A percentile compares a stretch with the other conserved stretches of the same genome.
These are phyloP conservation scores for Catharus minimus DNA, from an alignment of 2,113 vertebrate genomes.

Conservation along the genomic window DNA sequence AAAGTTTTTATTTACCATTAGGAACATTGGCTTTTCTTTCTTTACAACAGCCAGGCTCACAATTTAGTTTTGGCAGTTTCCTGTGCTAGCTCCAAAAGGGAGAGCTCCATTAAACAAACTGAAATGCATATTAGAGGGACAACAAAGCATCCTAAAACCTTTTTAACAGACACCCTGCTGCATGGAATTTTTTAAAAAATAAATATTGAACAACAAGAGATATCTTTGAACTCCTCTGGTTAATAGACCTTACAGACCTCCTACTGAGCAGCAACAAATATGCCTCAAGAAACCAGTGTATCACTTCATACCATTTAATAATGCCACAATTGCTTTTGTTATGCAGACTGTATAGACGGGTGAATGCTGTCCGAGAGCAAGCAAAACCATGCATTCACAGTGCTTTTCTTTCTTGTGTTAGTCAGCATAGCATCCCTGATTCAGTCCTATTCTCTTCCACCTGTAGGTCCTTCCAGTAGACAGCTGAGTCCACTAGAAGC, in stretches of 20 bases:
- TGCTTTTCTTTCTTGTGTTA: not conserved
- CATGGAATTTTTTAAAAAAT: constrained; percentile 1
- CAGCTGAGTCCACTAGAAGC: constrained; percentile 18
- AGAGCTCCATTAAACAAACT: constrained; percentile 2
- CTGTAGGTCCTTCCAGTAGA: constrained; percentile 11
- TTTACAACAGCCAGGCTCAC: not conserved
- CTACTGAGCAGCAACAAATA: constrained; percentile 29
- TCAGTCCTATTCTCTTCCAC: constrained; percentile 13
- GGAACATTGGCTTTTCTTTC: not conserved
- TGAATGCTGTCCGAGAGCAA: not conserved
- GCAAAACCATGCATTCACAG: constrained; percentile 9
- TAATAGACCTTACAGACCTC: constrained; percentile 51
- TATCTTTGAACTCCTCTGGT: constrained; percentile 53
- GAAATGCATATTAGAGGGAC: not conserved
- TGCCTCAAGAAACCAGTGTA: constrained; percentile 30
- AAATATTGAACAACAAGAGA: constrained; percentile 33
- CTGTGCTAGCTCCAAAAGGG: not conserved
- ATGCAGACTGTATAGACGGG: constrained; percentile 27
- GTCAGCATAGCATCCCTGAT: constrained; percentile 26
- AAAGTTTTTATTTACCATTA: not conserved
- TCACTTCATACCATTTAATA: constrained; percentile 51
- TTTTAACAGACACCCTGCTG: constrained; percentile 30
- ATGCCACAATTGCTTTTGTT: constrained; percentile 46
- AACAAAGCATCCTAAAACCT: constrained; percentile 41
- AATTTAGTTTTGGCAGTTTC: not conserved